These are phyloP conservation scores for Gisinianus flammeolus DNA, from an alignment of 2,888 invertebrate species.

Conservation along the genomic window DNA sequence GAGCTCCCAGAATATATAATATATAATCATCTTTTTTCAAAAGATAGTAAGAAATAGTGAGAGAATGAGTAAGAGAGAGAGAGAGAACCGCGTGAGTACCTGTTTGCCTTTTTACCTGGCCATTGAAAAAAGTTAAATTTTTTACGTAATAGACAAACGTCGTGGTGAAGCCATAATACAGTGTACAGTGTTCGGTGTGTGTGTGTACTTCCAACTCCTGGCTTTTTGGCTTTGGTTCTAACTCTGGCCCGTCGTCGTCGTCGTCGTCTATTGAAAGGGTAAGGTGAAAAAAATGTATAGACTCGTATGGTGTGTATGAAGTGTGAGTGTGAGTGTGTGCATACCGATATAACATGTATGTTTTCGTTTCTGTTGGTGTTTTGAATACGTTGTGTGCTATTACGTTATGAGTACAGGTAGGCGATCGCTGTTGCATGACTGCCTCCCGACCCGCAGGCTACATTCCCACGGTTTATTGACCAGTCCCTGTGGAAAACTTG, in stretches of 20 bases:
- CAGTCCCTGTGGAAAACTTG: slow-evolving; percentile 45
- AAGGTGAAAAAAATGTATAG: slow-evolving; percentile 6
- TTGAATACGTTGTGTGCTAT: not conserved
- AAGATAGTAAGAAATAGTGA: not conserved
- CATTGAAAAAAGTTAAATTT: slow-evolving; percentile 20
- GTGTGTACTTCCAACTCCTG: not conserved
- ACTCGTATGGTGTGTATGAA: not conserved
- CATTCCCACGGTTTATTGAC: slow-evolving; percentile 59
- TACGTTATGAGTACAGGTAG: slow-evolving; percentile 18
- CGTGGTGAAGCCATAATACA: not conserved
- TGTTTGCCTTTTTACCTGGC: slow-evolving; percentile 24
- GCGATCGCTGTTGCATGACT: slow-evolving; percentile 46
- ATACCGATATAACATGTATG: not conserved
- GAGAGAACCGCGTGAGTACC: slow-evolving; percentile 15
- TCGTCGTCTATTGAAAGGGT: slow-evolving; percentile 3
- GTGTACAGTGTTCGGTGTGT: not conserved
- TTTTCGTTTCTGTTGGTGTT: not conserved
- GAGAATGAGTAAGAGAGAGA: not conserved
- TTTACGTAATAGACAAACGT: slow-evolving; percentile 8
- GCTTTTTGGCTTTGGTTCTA: not conserved
- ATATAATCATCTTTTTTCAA: not conserved
- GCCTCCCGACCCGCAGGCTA: slow-evolving; percentile 46
- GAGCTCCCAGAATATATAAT: too few relatives aligned
- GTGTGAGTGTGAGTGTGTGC: too few relatives aligned
- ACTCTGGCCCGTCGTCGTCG: not conserved